These are phyloP conservation scores for Melangyna quadrimaculata DNA, from an alignment of 2,888 invertebrate species.

Conservation along the genomic window DNA sequence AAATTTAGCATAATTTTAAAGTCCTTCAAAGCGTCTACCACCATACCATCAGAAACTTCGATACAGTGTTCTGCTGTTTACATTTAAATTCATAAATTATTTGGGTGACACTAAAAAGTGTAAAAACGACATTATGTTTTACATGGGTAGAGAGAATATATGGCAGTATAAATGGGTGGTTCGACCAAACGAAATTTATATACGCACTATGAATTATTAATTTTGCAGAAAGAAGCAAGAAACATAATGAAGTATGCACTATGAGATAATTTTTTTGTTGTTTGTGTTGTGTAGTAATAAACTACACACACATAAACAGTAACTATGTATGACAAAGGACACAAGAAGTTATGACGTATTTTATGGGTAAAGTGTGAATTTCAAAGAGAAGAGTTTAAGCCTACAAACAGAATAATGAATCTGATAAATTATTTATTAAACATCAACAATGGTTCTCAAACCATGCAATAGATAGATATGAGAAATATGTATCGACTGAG, in stretches of 20 bases:
- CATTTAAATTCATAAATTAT: slow-evolving; percentile 65
- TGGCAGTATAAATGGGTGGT: slow-evolving; percentile 1
- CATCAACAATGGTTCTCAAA: not conserved
- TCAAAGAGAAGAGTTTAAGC: not conserved
- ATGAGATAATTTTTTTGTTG: slow-evolving; percentile 54
- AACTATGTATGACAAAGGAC: not conserved
- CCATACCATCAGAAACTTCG: slow-evolving; percentile 28
- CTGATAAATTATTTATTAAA: not conserved
- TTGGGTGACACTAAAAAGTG: slow-evolving; percentile 54
- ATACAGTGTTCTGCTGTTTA: slow-evolving; percentile 1
- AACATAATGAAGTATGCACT: slow-evolving; percentile 65
- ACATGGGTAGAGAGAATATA: slow-evolving; percentile 2
- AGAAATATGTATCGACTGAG: slow-evolving; percentile 21
- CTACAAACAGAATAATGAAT: not conserved
- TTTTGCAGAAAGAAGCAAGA: slow-evolving; percentile 47
- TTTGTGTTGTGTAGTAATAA: slow-evolving; percentile 38
- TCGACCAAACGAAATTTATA: slow-evolving; percentile 54
- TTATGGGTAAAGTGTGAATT: not conserved
- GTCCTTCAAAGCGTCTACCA: not conserved
- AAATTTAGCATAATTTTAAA: slow-evolving; percentile 2
- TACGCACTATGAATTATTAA: slow-evolving; percentile 67
- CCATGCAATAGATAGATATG: slow-evolving; percentile 34
- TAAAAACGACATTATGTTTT: slow-evolving; percentile 53
- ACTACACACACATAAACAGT: not conserved
- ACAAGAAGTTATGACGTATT: not conserved